phyloP scores from a whole-genome alignment of 2,888 invertebrate species.

The Diaperis boleti region DNA sequence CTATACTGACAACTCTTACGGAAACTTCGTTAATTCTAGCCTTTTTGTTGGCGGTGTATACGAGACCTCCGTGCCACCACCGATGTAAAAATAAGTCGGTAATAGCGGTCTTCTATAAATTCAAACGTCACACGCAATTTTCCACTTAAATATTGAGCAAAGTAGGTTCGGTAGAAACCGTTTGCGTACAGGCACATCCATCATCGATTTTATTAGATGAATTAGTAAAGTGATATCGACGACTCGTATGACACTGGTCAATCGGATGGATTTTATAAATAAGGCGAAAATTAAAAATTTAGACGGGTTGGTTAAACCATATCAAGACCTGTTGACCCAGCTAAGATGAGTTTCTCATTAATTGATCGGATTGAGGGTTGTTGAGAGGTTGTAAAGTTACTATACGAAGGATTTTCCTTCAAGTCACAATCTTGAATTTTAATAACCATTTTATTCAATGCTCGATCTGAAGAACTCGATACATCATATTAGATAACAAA shows the following conservation, averaged over 20 bases:
- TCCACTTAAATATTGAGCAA: slow-evolving; percentile 50
- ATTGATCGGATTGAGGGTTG: too few species aligned
- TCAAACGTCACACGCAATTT: slow-evolving; percentile 53
- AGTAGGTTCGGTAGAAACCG: slow-evolving; percentile 20
- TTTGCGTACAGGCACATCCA: slow-evolving; percentile 20
- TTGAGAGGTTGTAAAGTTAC: too few species aligned
- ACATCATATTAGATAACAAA: too few species aligned
- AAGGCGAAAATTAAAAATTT: neutral
- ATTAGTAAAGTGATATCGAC: slow-evolving; percentile 22
- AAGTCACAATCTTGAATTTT: too few species aligned
- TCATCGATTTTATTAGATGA: slow-evolving; percentile 28
- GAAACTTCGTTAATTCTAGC: slow-evolving; percentile 51
- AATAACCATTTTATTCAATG: too few species aligned
- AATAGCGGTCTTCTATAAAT: slow-evolving; percentile 41
- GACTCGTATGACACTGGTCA: neutral
- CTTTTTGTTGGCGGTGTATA: slow-evolving; percentile 35
- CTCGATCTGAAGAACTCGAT: too few species aligned
- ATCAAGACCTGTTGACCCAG: too few species aligned
- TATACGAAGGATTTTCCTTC: too few species aligned
- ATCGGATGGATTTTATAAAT: neutral
- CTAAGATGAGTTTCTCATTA: too few species aligned
- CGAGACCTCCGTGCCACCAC: slow-evolving; percentile 10
- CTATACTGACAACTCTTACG: slow-evolving; percentile 57
- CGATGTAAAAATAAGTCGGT: slow-evolving; percentile 36
- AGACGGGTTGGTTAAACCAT: too few species aligned